Conservation (phyloP, 1,140 invertebrate genomes). For the Drosophila eugracilis region DNA sequence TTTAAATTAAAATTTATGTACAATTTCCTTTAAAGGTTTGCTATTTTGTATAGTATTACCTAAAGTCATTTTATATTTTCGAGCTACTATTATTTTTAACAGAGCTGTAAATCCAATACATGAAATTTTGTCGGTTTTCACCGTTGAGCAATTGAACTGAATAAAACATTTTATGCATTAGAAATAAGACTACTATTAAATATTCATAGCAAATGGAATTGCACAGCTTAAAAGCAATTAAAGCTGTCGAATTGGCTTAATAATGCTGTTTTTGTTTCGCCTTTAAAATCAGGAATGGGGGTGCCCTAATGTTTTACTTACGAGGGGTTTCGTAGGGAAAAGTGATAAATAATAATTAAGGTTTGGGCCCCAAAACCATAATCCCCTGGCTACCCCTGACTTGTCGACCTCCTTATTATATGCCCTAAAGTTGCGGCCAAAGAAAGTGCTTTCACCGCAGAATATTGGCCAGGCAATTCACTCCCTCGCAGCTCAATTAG, state of each 20-base stretch:
- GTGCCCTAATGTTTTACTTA: accelerated
- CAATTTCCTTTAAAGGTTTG: too few relatives aligned
- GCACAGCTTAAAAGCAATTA: background rate
- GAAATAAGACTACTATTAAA: background rate
- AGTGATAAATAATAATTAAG: background rate
- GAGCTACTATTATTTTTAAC: background rate
- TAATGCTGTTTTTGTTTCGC: background rate
- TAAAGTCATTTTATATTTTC: too few relatives aligned
- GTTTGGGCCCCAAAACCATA: background rate
- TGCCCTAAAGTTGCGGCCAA: conserved; percentile 10
- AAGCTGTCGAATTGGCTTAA: background rate
- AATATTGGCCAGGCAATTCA: conserved; percentile 35
- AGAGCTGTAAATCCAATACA: background rate
- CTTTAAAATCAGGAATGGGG: too few relatives aligned
- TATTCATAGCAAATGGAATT: background rate
- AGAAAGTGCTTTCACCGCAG: conserved; percentile 31
- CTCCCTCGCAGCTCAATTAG: conserved; percentile 36
- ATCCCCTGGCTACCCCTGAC: background rate
- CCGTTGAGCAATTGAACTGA: background rate
- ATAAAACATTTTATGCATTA: background rate
- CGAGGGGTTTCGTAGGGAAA: background rate
- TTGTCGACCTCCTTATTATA: background rate
- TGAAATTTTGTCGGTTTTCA: background rate
- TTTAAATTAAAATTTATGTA: too few relatives aligned
- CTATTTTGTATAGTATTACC: too few relatives aligned